These are phyloP conservation scores for Telenomus remus DNA, from an alignment of 1,140 invertebrate species.

Conservation along the genomic window DNA sequence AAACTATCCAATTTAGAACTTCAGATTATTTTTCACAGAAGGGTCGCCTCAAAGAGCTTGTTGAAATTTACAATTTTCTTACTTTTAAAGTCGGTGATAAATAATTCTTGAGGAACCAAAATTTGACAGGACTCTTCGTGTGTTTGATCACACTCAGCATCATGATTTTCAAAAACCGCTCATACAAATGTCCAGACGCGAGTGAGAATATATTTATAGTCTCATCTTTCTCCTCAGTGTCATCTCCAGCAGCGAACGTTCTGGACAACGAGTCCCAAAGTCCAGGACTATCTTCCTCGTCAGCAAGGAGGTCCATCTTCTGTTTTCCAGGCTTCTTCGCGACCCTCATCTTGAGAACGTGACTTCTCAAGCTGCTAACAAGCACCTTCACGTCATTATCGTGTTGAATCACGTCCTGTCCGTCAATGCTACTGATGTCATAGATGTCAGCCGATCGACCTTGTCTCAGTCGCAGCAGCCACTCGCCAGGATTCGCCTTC, in stretches of 20 bases:
- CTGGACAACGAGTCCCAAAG: conserved; percentile 96
- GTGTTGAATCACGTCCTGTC: conserved; percentile 77
- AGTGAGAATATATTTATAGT: conserved; percentile 99
- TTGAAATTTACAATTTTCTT: too few species aligned
- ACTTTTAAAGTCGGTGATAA: conserved; percentile 97
- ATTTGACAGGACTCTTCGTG: conserved; percentile 98
- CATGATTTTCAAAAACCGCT: conserved; percentile 98
- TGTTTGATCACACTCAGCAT: conserved; percentile 98
- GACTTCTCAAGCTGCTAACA: conserved; percentile 91
- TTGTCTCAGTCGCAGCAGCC: conserved; percentile 90
- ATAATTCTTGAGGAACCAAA: conserved; percentile 99
- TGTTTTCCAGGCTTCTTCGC: conserved; percentile 92
- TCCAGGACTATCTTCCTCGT: conserved; percentile 84
- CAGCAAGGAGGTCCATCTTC: conserved; percentile 88
- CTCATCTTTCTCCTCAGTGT: conserved; percentile 84
- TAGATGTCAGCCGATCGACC: conserved; percentile 97
- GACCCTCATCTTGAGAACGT: conserved; percentile 93
- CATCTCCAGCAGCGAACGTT: conserved; percentile 81
- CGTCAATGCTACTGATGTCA: conserved; percentile 81
- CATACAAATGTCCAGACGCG: conserved; percentile 99
- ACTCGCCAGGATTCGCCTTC: conserved; percentile 98
- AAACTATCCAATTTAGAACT: too few species aligned
- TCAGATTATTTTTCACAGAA: too few species aligned
- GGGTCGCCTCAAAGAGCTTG: too few species aligned
- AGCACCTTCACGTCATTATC: conserved; percentile 87